Percentiles rank a stretch among this genome's conserved stretches.
phyloP scores from a whole-genome alignment of 2,113 vertebrate genomes.

The Hippocampus guttulatus region DNA sequence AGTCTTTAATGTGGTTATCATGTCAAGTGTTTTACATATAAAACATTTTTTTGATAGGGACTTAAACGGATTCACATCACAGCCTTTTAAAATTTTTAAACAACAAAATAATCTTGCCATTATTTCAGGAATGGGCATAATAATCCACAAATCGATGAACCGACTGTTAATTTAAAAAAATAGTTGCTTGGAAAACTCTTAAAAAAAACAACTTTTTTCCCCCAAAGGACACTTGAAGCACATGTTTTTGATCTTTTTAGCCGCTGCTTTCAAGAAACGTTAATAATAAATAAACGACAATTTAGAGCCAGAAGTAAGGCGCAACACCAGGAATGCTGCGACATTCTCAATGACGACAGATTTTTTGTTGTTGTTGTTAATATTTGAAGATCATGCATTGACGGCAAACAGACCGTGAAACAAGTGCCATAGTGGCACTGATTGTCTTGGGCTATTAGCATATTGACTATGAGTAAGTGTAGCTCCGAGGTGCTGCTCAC shows the following conservation, averaged over 20 bases:
- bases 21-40: neutral
- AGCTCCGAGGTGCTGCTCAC: slow-evolving; percentile 24
- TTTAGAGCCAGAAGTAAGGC: neutral
- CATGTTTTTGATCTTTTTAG: neutral
- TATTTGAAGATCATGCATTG: neutral
- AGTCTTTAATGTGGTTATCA: neutral
- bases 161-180: neutral
- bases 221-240: neutral
- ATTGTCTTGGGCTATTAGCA: slow-evolving; percentile 20
- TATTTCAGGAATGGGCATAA: too few species aligned
- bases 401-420: slow-evolving; percentile 1
- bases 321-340: neutral
- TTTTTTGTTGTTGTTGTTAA: neutral
- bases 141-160: neutral
- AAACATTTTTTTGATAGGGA: too few species aligned
- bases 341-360: slow-evolving; percentile 10
- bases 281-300: neutral
- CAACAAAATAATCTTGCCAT: too few species aligned
- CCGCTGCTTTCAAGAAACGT: neutral
- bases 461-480: slow-evolving; percentile 10
- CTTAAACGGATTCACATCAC: too few species aligned
- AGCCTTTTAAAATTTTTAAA: too few species aligned
- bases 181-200: too few species aligned
- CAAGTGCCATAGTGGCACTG: neutral
- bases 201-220: too few species aligned